phyloP scores from a whole-genome alignment of 2,797 vertebrate genomes.

The Staurois parvus region DNA sequence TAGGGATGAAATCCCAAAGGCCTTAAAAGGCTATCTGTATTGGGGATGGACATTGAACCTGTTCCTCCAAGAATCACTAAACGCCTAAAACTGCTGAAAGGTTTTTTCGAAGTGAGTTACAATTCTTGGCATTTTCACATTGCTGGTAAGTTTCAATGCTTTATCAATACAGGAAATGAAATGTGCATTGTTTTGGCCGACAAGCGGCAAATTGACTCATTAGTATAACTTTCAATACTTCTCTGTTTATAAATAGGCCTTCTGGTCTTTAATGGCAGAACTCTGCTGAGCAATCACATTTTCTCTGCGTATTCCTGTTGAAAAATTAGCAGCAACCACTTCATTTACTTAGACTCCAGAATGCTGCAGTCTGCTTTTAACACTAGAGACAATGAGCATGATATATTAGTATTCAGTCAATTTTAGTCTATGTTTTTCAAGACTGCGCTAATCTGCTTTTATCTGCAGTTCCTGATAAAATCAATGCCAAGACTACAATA shows the following conservation, averaged over 20 bases:
- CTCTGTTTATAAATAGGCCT: neutral
- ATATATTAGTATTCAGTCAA: conserved; percentile 21
- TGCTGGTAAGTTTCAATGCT: neutral
- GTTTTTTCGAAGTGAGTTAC: too few species aligned
- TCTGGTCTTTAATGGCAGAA: neutral
- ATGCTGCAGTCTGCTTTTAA: neutral
- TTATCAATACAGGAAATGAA: neutral
- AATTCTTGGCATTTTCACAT: too few species aligned
- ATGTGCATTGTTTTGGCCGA: too few species aligned
- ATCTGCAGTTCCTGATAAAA: neutral
- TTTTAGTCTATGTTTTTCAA: neutral
- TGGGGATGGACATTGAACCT: too few species aligned
- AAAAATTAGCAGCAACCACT: conserved; percentile 12
- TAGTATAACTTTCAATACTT: neutral
- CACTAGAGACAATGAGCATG: neutral
- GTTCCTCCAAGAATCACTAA: too few species aligned
- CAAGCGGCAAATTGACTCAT: neutral
- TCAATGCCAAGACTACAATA: neutral
- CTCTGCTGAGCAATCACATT: neutral
- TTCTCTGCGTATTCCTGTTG: neutral
- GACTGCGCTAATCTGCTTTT: conserved; percentile 16
- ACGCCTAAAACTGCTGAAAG: too few species aligned
- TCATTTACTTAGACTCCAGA: conserved; percentile 1
- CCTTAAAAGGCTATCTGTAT: too few species aligned
- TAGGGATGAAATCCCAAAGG: too few species aligned